These are phyloP conservation scores for Phymastichus coffea DNA, from an alignment of 1,140 invertebrate species.

Conservation along the genomic window DNA sequence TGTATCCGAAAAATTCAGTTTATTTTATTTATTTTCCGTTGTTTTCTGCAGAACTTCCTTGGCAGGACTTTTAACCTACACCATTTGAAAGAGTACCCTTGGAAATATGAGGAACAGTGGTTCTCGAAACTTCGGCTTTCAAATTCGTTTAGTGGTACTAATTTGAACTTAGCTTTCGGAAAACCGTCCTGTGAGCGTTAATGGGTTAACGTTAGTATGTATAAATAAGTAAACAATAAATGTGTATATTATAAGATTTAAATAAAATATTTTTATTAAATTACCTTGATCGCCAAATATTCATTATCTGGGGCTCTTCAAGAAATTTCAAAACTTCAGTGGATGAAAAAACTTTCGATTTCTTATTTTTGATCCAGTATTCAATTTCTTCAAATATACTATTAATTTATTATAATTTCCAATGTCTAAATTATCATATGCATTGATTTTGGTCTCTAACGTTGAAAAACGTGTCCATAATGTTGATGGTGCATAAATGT, in stretches of 20 bases:
- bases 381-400: constrained; percentile 5
- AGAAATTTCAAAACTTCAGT: constrained; percentile 19
- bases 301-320: not conserved
- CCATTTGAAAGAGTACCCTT: too few species aligned
- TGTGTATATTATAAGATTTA: not conserved
- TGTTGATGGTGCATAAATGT: constrained; percentile 32
- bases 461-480: constrained; percentile 29
- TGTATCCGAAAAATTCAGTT: too few species aligned
- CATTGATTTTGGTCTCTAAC: constrained; percentile 24
- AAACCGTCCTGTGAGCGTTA: too few species aligned
- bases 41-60: too few species aligned
- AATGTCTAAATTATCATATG: constrained; percentile 30
- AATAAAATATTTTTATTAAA: not conserved
- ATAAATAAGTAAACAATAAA: not conserved
- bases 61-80: too few species aligned
- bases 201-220: too few species aligned
- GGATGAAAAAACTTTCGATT: constrained; percentile 22
- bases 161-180: too few species aligned
- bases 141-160: too few species aligned
- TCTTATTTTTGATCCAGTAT: constrained; percentile 5
- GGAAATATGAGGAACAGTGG: too few species aligned
- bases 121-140: too few species aligned
- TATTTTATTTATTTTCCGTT: too few species aligned
- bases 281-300: constrained; percentile 17
- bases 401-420: constrained; percentile 18